Evolutionary conservation across 2,797 vertebrate genomes (phyloP).

Genomic region (Oreochromis grahami): DNA sequence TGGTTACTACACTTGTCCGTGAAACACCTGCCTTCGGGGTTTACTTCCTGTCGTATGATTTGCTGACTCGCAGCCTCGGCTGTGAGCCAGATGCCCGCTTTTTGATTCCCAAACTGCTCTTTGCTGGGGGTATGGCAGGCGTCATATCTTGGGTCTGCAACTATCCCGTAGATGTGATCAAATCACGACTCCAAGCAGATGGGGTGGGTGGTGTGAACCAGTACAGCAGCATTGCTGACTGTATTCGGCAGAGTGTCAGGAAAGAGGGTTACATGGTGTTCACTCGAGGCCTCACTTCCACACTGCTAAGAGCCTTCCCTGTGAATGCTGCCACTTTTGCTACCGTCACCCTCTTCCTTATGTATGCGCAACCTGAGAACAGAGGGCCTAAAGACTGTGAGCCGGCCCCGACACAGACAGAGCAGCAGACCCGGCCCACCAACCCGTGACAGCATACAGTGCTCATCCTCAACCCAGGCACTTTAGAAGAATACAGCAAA

Average conservation of each 20-base stretch:
- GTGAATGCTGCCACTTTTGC: slow-evolving; percentile 96
- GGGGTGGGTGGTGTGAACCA: slow-evolving; percentile 83
- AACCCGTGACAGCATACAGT: slow-evolving; percentile 73
- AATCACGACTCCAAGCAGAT: slow-evolving; percentile 93
- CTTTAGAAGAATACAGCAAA: slow-evolving; percentile 35
- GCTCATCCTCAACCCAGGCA: slow-evolving; percentile 3
- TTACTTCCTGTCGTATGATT: slow-evolving; percentile 93
- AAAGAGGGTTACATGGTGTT: slow-evolving; percentile 92
- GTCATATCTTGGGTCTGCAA: slow-evolving; percentile 95
- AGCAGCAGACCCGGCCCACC: slow-evolving; percentile 73
- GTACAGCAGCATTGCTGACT: slow-evolving; percentile 89
- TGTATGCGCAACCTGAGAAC: slow-evolving; percentile 79
- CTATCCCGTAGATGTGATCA: slow-evolving; percentile 94
- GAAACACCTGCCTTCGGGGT: slow-evolving; percentile 95
- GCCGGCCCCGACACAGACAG: slow-evolving; percentile 39
- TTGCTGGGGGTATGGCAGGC: slow-evolving; percentile 91
- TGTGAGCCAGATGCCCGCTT: slow-evolving; percentile 86
- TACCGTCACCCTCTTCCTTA: slow-evolving; percentile 90
- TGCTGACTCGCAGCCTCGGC: slow-evolving; percentile 84
- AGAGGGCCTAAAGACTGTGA: slow-evolving; percentile 76
- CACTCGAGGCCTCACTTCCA: slow-evolving; percentile 92
- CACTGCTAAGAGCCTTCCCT: slow-evolving; percentile 91
- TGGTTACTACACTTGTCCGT: slow-evolving; percentile 89
- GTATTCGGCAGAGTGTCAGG: slow-evolving; percentile 84
- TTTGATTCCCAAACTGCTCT: slow-evolving; percentile 92